Evolutionary conservation across 2,113 vertebrate genomes (phyloP).

Genomic region (Tauraco erythrolophus): DNA sequence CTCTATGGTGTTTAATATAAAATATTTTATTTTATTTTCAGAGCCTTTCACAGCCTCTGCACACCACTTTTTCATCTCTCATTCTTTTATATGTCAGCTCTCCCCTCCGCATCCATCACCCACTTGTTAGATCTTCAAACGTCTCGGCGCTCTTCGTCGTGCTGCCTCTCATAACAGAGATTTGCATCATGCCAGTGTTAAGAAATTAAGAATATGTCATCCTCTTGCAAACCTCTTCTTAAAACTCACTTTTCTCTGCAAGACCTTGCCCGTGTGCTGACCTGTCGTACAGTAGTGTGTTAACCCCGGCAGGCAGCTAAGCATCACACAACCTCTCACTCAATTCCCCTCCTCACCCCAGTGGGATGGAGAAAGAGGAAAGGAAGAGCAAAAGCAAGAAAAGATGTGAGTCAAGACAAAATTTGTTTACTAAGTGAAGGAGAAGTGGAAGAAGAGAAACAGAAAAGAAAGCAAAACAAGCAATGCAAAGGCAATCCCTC

Average conservation of each 20-base stretch:
- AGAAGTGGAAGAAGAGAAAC: not conserved
- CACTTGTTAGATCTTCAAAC: not conserved
- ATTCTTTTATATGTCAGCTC: not conserved
- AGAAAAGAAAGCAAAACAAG: not conserved
- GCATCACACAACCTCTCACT: not conserved
- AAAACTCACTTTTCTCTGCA: not conserved
- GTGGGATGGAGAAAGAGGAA: not conserved
- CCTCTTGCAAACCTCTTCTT: not conserved
- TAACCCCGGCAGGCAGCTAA: not conserved
- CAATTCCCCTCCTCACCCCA: fast-evolving
- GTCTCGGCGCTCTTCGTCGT: not conserved
- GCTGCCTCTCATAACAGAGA: not conserved
- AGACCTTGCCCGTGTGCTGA: not conserved
- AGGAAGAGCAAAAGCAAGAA: not conserved
- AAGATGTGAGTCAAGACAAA: not conserved
- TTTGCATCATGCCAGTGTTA: not conserved
- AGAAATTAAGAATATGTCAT: not conserved
- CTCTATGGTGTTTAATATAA: not conserved
- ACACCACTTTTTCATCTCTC: not conserved
- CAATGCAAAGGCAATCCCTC: not conserved
- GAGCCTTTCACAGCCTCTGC: not conserved
- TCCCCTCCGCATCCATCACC: not conserved
- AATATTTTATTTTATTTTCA: not conserved
- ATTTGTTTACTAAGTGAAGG: not conserved
- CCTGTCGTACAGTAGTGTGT: not conserved